Evolutionary conservation across 2,888 invertebrate genomes (phyloP), one percentile per base, ranked within the genome.

Genomic region (Eumacrocentrus americanus): DNA sequence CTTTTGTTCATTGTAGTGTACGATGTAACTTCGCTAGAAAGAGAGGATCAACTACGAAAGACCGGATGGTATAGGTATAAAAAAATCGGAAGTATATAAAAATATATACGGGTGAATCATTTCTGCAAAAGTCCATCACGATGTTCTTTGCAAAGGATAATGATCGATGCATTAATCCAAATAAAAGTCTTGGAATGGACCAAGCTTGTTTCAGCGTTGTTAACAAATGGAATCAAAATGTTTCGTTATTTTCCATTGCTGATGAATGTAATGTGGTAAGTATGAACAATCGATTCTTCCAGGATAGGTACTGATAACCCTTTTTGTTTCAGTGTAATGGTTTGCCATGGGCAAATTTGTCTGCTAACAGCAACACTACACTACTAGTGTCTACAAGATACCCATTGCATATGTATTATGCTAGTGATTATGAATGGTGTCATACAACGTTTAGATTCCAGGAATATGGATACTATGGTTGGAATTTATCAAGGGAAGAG

Each of bases 381-480:
- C 58, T 80, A 2, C 63, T 75, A 38, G 52, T 78, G 47, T 67
- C 75, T 14, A 77, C 81, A 11, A 73, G 72, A 61, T 75, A 73
- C 61, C 72, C 76, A 23, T 58, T 74, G 37, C 72, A 76, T 47
- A 66, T 80, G 50, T 74, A 72, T 62, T 81, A 76, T 20, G 58
- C 56, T 3, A 66, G 63, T 14, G 44, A 56, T 0, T 48, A 59
- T 25, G 46, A 71, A 9, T 64, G 63, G 65, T 77, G 77, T 61
- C 71, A 76, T 23, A 63, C 58, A 12, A 67, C 70, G 0, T 77
- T 71, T 51, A 62, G 58, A 29, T 81, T 82, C 57, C 72, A 72
- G 57, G 79, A 82, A 61, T 73, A 81, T 66, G 82, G 82, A 5
- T 67, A 70, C 44, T 82, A 82, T 65, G 74, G 77, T 29, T 81